Evolutionary conservation across 2,888 invertebrate genomes (phyloP), one percentile per base, ranked within the genome.

Genomic region (Gerosis bhagava): DNA sequence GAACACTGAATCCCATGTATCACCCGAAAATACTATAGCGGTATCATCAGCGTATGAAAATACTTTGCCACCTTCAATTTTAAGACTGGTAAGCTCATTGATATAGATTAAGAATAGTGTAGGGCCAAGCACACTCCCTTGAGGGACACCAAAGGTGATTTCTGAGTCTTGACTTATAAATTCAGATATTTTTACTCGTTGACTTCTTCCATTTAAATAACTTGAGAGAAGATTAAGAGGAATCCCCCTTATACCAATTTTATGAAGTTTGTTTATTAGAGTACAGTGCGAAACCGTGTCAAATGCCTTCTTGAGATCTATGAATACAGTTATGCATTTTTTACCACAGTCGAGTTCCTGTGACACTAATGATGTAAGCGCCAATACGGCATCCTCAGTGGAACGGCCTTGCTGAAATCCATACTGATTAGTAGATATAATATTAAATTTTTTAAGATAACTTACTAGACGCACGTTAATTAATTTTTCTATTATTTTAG

Each of bases 21-120:
- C 2, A 4, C 55, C 52, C 54, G 49, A 47, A 54, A 46, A 44
- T 3, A 42, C 5, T 11, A 42, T n/a, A 3, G 37, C 51, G 8
- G 48, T 48, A 16, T 51, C 51, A 22, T 51, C 51, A 3, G 48
- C 47, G 26, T 43, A 51, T 3, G 47, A 32, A 3, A 51, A 10
- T 5, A 53, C 17, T 7, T 21, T 24, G 3, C 47, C 44, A 2
- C 36, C 21, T 2, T 10, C 3, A 3, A 29, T 24, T 5, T 10
- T 13, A 4, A 47, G 6, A 5, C 31, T 19, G 7, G 6, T 5
- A 5, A 48, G 31, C 5, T 40, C 35, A 22, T 51, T 47, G 5
- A 50, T 42, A 10, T 41, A 51, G 5, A 48, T 36, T 4, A 48
- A 35, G n/a, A 51, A 51, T 2, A 51, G 13, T 5, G 44, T 51